Conservation (phyloP, 2,113 vertebrate species). For the Burhinus oedicnemus region DNA sequence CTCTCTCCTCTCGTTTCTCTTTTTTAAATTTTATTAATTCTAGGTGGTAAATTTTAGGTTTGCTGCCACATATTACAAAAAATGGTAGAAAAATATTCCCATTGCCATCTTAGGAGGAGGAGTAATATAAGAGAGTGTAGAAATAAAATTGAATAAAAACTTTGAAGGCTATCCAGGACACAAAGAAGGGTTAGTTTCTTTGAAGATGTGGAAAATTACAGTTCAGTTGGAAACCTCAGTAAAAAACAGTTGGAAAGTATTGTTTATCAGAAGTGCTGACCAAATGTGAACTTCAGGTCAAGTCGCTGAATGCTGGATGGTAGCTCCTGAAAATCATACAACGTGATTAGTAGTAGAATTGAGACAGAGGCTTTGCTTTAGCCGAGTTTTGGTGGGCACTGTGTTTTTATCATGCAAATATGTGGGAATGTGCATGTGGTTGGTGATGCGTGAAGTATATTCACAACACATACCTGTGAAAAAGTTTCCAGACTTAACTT, state of each 20-base stretch:
- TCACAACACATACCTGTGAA: not conserved
- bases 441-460: not conserved
- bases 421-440: not conserved
- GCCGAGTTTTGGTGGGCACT: not conserved
- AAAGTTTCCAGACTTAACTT: not conserved
- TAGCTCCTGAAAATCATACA: not conserved
- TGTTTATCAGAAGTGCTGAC: conserved; percentile 13
- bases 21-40: not conserved
- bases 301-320: not conserved
- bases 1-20: too few relatives aligned
- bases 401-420: not conserved
- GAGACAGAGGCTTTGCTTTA: not conserved
- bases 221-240: conserved; percentile 34
- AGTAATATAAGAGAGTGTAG: not conserved
- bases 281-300: conserved; percentile 3
- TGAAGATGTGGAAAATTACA: conserved; percentile 45
- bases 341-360: not conserved
- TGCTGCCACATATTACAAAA: not conserved
- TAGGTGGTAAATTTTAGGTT: not conserved
- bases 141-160: not conserved
- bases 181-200: not conserved
- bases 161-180: conserved; percentile 25
- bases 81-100: not conserved
- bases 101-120: not conserved
- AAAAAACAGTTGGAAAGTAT: not conserved